phyloP scores from a whole-genome alignment of 2,888 invertebrate genomes.

The Dendrolimus pini region DNA sequence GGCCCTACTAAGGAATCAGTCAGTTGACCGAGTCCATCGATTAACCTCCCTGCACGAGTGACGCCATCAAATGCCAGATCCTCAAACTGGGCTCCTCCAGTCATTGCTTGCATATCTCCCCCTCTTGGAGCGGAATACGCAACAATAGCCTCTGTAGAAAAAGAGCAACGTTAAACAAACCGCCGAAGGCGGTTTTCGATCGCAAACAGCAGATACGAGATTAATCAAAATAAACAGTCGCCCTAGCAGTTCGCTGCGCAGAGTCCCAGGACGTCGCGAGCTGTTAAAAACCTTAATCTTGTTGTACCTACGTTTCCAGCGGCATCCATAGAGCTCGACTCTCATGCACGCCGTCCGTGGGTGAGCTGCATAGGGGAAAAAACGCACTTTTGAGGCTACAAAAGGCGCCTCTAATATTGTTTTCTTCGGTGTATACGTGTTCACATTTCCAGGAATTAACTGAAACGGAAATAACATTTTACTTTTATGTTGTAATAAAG shows the following conservation, averaged over 20 bases:
- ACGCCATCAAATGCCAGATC: slow-evolving; percentile 89
- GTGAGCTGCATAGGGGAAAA: slow-evolving; percentile 91
- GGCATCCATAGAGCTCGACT: slow-evolving; percentile 93
- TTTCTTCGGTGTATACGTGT: slow-evolving; percentile 83
- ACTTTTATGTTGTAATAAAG: not conserved
- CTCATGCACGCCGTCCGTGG: slow-evolving; percentile 94
- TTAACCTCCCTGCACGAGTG: slow-evolving; percentile 69
- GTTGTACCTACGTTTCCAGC: slow-evolving; percentile 70
- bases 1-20: slow-evolving; percentile 85
- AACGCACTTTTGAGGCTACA: slow-evolving; percentile 89
- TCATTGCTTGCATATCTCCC: slow-evolving; percentile 78
- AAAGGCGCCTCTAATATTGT: slow-evolving; percentile 89
- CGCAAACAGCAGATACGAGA: slow-evolving; percentile 25
- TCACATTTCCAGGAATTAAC: slow-evolving; percentile 85
- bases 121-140: slow-evolving; percentile 82
- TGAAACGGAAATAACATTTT: slow-evolving; percentile 47
- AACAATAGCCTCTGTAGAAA: slow-evolving; percentile 79
- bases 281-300: slow-evolving; percentile 25
- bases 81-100: slow-evolving; percentile 82
- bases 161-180: slow-evolving; percentile 32
- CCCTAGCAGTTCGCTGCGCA: slow-evolving; percentile 33
- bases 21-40: slow-evolving; percentile 88
- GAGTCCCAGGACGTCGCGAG: slow-evolving; percentile 47
- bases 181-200: slow-evolving; percentile 34
- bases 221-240: slow-evolving; percentile 20